Base-by-base conservation (phyloP, 1,140 invertebrate species). In the Drosophila oshimai region DNA sequence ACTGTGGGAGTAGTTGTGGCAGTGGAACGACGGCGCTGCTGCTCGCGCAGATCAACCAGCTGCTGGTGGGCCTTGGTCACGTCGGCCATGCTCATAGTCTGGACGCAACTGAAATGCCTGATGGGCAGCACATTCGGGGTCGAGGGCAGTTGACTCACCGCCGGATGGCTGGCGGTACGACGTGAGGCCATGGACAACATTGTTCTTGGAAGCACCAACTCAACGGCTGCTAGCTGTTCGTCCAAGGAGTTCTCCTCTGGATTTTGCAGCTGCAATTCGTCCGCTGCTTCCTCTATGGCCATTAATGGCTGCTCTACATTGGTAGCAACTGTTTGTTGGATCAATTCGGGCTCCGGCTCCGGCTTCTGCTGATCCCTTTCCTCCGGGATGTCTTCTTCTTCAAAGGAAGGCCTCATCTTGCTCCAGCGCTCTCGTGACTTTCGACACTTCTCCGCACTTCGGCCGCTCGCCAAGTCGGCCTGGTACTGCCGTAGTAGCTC, bases 401-500 rank as follows among this genome's bases (percentile, higher is more conserved):
- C 61, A 17, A 17, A 37, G 4, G 67, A 49, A 4, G 33, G 26
- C 12, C 26, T 13, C 6, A 18, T 12, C 1, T 60, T 65, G 3
- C 44, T 41, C 77, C 67, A 81, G 22, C 77, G 77, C 2, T 80
- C 72, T 1, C 77, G 77, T 0, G 47, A 68, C 22, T 20, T 24
- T 4, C 77, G 77, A 31, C 55, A 73, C 34, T 73, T 81, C 28
- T 81, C 77, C 0, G 37, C 67, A 18, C 47, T 68, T 2, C 61
- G 60, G 7, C 77, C 77, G 20, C 61, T 81, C 2, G 44, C 28
- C 12, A 67, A n/a, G 22, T 87, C 80, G 0, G 41, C 70, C 13
- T 78, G 47, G 26, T 77, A 77, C 24, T 72, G 57, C 7, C 60
- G 81, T 50, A 77, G 29, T 2, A 65, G 34, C 39, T 77, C 61